Percentiles rank a stretch among this genome's conserved stretches.
Evolutionary conservation across 2,113 vertebrate species (phyloP).

Genomic region (Xiphophorus hellerii): DNA sequence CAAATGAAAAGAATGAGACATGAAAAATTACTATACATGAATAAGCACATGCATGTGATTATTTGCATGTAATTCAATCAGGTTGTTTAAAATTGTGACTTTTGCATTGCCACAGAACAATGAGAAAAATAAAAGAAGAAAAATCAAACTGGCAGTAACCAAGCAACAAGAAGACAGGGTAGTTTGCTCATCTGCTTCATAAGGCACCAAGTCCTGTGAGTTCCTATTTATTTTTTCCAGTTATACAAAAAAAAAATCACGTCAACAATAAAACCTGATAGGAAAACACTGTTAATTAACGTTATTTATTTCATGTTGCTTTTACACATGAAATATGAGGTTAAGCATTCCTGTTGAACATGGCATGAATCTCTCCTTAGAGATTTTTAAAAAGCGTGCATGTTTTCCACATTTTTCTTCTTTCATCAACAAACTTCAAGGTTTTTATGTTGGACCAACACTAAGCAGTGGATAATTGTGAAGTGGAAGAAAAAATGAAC

Average conservation of each 20-base stretch:
- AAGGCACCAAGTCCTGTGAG: slow-evolving; percentile 52
- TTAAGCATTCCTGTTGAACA: background rate
- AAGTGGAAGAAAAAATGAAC: no score
- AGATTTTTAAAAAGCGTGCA: background rate
- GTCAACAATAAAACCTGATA: slow-evolving; percentile 13
- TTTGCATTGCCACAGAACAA: background rate
- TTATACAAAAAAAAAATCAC: slow-evolving; percentile 22
- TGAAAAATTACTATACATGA: background rate
- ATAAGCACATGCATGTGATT: background rate
- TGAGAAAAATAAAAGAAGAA: slow-evolving; percentile 21
- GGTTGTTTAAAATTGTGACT: slow-evolving; percentile 34
- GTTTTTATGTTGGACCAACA: background rate
- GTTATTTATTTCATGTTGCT: slow-evolving; percentile 3
- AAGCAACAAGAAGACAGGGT: slow-evolving; percentile 68
- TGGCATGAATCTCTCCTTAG: background rate
- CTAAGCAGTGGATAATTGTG: no score
- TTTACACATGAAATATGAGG: background rate
- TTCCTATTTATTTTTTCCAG: slow-evolving; percentile 44
- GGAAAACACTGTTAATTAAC: slow-evolving; percentile 11
- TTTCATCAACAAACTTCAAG: background rate
- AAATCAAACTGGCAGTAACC: slow-evolving; percentile 61
- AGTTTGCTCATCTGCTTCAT: slow-evolving; percentile 48
- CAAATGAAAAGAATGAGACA: background rate
- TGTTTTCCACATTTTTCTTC: background rate
- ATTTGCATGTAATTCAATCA: slow-evolving; percentile 1